Percentiles rank a stretch among this genome's conserved stretches.
phyloP scores from a whole-genome alignment of 2,888 invertebrate species.

The Caenorhabditis zanzibari region DNA sequence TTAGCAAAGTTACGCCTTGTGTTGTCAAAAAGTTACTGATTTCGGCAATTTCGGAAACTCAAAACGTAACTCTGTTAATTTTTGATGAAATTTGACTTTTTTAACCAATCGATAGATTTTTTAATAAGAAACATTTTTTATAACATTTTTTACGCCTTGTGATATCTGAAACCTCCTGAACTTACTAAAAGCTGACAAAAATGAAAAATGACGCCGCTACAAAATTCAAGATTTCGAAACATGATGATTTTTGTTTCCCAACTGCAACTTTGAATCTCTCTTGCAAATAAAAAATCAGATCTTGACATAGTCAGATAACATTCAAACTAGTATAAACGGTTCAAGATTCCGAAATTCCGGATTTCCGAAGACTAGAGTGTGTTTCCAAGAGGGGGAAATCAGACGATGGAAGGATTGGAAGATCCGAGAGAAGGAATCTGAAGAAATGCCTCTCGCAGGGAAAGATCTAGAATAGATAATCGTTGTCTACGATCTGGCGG shows the following conservation, averaged over 20 bases:
- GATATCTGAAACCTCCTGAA: too few species aligned
- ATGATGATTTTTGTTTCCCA: neutral
- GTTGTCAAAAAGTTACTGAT: too few species aligned
- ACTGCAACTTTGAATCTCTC: neutral
- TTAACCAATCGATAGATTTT: too few species aligned
- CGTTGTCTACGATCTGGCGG: constrained; percentile 3
- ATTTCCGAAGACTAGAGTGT: neutral
- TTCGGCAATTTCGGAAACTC: too few species aligned
- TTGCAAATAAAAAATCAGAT: neutral
- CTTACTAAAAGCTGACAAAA: too few species aligned
- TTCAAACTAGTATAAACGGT: neutral
- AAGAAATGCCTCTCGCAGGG: neutral
- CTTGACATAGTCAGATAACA: neutral
- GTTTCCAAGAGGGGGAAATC: neutral
- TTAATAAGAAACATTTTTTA: too few species aligned
- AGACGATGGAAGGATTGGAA: neutral
- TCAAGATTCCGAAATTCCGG: neutral
- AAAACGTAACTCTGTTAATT: too few species aligned
- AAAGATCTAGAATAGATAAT: constrained; percentile 2
- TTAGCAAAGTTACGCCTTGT: too few species aligned
- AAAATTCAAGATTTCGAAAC: constrained; percentile 1
- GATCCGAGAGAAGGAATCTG: neutral
- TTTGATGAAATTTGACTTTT: too few species aligned
- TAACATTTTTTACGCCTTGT: too few species aligned
- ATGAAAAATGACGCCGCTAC: neutral